phyloP scores from a whole-genome alignment of 2,113 vertebrate species.

The Apodemus sylvaticus region DNA sequence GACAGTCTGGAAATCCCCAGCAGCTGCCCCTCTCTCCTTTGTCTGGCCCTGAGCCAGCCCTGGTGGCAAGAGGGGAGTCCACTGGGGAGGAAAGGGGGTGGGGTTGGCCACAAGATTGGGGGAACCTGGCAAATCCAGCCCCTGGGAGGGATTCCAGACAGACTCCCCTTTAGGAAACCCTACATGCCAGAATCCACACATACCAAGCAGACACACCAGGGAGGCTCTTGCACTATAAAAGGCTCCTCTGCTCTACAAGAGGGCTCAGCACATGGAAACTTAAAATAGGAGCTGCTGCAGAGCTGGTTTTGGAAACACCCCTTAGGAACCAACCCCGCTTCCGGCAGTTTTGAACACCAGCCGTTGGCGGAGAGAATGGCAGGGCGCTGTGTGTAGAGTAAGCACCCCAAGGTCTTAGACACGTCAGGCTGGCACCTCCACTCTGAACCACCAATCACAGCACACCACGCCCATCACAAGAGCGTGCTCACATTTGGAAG shows the following conservation, averaged over 20 bases:
- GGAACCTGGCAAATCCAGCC: constrained; percentile 50
- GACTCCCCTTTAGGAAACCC: constrained; percentile 66
- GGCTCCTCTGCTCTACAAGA: constrained; percentile 70
- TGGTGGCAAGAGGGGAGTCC: not conserved
- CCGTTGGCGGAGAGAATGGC: not conserved
- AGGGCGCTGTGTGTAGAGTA: not conserved
- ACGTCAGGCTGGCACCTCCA: not conserved
- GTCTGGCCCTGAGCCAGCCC: constrained; percentile 63
- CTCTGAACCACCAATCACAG: not conserved
- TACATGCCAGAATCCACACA: constrained; percentile 68
- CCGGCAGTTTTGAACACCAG: not conserved
- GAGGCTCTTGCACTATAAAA: constrained; percentile 70
- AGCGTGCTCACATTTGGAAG: not conserved
- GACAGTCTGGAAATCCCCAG: constrained; percentile 62
- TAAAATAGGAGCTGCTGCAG: constrained; percentile 75
- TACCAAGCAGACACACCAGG: constrained; percentile 68
- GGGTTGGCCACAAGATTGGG: not conserved
- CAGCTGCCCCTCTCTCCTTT: constrained; percentile 72
- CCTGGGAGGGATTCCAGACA: constrained; percentile 67
- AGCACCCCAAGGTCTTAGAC: not conserved
- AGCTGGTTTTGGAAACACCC: constrained; percentile 50
- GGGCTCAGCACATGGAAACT: constrained; percentile 67
- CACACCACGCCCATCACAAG: not conserved
- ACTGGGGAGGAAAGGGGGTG: not conserved
- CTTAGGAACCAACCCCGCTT: not conserved